Base-by-base conservation (phyloP, 2,113 vertebrate species). In the Pachycephala philippinensis region DNA sequence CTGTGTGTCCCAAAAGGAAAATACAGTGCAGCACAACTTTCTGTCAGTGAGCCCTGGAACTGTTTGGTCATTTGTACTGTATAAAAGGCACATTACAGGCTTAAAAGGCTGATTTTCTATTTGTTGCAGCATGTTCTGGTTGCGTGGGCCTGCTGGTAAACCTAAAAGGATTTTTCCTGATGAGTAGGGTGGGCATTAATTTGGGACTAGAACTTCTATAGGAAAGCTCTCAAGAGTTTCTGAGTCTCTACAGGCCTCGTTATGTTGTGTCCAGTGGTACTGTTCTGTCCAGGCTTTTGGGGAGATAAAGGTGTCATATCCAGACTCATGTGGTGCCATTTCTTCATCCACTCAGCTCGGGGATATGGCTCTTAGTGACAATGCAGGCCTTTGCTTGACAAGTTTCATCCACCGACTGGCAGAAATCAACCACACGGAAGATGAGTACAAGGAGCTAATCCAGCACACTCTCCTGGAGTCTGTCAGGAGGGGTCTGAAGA, bases 281-380 rank as follows among this genome's bases (percentile, higher is more conserved):
- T 42, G 33, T 37, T 89, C 50, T 37, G 45, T 27, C 26, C 40
- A 45, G 22, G 40, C 9, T 76, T 89, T 35, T 44, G 28, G 47
- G 37, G 27, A 68, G n/a, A 54, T 35, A 69, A 66, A 57, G 19
- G 13, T 81, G 22, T 89, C 9, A 1, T 39, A 31, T 28, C 40
- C 53, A 85, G 39, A 66, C 64, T 95, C 35, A 95, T 0, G 47
- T 0, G 47, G 15, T 69, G 11, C 40, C 27, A 74, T 88, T 82
- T 93, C 68, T 93, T 72, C 57, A 28, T 77, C 77, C 77, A 17
- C 69, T 59, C 89, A 99, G 99, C 97, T 99, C 21, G 98, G 98
- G 19, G 99, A 99, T 95, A 99, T 99, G 99, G 99, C 99, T 53
- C 97, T 99, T 82, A 98, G 98, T 94, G 99, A 99, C 98, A 99